These are phyloP conservation scores for Pollicipes pollicipes DNA, from an alignment of 1,140 invertebrate species.

Conservation along the genomic window DNA sequence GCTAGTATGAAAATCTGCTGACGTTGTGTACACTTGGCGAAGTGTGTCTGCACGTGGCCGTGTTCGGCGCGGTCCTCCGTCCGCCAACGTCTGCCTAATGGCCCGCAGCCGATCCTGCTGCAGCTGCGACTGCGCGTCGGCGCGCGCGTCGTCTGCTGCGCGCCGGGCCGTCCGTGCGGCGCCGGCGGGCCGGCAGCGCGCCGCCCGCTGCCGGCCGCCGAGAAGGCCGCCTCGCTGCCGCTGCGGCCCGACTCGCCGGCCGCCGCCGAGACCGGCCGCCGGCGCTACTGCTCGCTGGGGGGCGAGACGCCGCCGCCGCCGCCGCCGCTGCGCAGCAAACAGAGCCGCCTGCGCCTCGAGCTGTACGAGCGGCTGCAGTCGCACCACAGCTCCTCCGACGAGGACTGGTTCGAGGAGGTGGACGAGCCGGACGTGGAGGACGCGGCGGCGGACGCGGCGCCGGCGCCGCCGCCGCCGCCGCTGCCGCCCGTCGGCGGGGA, in stretches of 20 bases:
- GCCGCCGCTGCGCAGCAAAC: not conserved
- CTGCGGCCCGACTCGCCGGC: not conserved
- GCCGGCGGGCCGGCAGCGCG: too few relatives aligned
- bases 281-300: not conserved
- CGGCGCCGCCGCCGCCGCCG: too few relatives aligned
- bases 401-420: constrained; percentile 28
- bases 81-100: too few relatives aligned
- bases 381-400: constrained; percentile 26
- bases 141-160: not conserved
- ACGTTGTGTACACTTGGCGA: not conserved
- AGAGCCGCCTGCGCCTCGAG: not conserved
- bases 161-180: not conserved
- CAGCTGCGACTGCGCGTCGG: not conserved
- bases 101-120: not conserved
- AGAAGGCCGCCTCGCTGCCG: not conserved
- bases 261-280: too few relatives aligned
- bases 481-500: too few relatives aligned
- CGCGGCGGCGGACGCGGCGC: not conserved
- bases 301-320: not conserved
- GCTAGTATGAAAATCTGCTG: too few relatives aligned
- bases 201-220: too few relatives aligned
- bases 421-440: not conserved
- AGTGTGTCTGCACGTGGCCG: not conserved
- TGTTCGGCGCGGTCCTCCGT: too few relatives aligned
- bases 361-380: constrained; percentile 20